Conservation (phyloP, 2,888 invertebrate species). For the Linnaemya vulpina region DNA sequence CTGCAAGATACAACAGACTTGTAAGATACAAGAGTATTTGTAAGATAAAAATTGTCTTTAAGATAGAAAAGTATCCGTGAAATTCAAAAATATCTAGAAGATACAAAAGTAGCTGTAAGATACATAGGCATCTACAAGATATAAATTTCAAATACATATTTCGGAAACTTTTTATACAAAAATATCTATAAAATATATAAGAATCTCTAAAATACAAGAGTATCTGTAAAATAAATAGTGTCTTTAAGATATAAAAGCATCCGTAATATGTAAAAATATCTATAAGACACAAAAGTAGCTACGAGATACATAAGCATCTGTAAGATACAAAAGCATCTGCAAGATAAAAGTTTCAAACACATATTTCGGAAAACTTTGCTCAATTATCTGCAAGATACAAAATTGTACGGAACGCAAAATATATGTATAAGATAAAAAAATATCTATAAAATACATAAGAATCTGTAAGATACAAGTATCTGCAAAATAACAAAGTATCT, state of each 20-base stretch:
- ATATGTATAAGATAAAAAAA: too few relatives aligned
- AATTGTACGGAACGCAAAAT: too few relatives aligned
- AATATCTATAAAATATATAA: background rate
- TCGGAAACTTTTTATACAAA: background rate
- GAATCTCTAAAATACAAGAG: slow-evolving; percentile 2
- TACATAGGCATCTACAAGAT: background rate
- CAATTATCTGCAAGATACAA: too few relatives aligned
- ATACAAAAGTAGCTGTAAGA: background rate
- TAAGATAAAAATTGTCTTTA: background rate
- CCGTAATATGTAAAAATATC: background rate
- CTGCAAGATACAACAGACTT: too few relatives aligned
- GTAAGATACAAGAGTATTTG: background rate
- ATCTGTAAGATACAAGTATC: slow-evolving; percentile 8
- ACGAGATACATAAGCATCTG: background rate
- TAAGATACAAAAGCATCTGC: too few relatives aligned
- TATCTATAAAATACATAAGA: too few relatives aligned
- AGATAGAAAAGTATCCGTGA: background rate
- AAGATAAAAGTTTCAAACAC: too few relatives aligned
- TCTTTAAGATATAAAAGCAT: background rate
- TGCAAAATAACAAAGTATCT: background rate
- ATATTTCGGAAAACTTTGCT: too few relatives aligned
- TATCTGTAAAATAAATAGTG: background rate
- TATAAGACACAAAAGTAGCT: too few relatives aligned
- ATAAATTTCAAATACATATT: background rate
- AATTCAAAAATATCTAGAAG: background rate